Base-by-base conservation (phyloP, 1,140 invertebrate genomes). In the Spodoptera frugiperda region DNA sequence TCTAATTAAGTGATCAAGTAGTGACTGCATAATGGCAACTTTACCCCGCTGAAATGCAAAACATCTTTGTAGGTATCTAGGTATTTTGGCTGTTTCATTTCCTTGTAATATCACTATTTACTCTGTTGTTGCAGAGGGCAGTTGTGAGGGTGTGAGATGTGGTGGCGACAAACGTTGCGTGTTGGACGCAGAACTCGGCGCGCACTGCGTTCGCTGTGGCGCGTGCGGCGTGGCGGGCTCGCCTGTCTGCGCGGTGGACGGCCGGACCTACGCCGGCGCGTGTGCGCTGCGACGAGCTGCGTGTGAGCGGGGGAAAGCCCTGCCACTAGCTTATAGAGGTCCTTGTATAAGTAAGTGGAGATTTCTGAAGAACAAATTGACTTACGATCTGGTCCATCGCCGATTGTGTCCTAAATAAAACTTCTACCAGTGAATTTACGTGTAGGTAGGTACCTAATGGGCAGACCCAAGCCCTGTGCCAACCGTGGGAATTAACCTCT, bases 251-350 rank as follows among this genome's bases (percentile, higher is more conserved):
- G 98, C 97, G 1, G 96, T 96, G 48, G 98, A 99, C 94, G 97
- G 97, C 17, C 94, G 96, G 77, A 98, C 98, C 30, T 99, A 99
- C 94, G 96, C 96, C 75, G 98, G 97, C 90, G 95, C 96, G 76
- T 99, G 98, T 94, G 97, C 98, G 90, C 95, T 99, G 87, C 95
- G 97, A 84, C 96, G 97, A 80, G 96, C 96, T 71, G 97, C 98
- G 21, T 99, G 98, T 92, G 95, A 96, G 82, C 95, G 95, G 71
- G 97, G 97, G 68, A 96, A 96, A 82, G 97, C 97, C 75, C 96
- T 99, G 90, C 97, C 97, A 48, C 95, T 98, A 44, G 97, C 97
- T 30, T 98, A 98, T 93, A 96, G 96, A 89, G 98, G 98, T 79
- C 95, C 96, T 81, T 99, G 98, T 94, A 88, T 91, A 78, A 88